A percentile compares a stretch with the other conserved stretches of the same genome.
Evolutionary conservation across 2,797 vertebrate genomes (phyloP).

Genomic region (Myotis findleyi): DNA sequence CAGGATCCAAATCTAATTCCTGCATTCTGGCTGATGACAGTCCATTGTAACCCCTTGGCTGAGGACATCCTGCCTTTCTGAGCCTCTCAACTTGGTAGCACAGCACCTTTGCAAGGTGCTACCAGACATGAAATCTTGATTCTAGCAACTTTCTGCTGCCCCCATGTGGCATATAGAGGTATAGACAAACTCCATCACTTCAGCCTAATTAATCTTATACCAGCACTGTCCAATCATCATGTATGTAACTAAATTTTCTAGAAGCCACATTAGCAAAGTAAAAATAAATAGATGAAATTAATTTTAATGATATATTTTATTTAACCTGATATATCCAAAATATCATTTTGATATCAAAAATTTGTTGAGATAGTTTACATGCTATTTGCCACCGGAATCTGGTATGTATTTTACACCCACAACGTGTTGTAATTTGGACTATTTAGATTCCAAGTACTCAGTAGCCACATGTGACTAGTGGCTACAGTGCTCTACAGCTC

Average conservation of each 20-base stretch:
- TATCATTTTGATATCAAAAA: not conserved
- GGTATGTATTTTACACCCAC: not conserved
- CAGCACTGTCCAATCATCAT: not conserved
- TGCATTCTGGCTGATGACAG: not conserved
- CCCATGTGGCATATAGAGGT: not conserved
- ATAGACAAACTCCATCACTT: not conserved
- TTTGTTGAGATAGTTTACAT: not conserved
- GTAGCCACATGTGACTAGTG: not conserved
- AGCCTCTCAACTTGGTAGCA: not conserved
- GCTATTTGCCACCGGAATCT: not conserved
- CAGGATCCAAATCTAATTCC: not conserved
- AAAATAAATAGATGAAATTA: not conserved
- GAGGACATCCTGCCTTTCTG: not conserved
- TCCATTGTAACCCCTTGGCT: not conserved
- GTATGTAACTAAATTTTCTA: not conserved
- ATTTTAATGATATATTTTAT: not conserved
- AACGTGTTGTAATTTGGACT: not conserved
- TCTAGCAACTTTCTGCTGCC: conserved; percentile 40
- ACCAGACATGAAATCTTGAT: not conserved
- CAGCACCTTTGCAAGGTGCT: not conserved
- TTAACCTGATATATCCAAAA: not conserved
- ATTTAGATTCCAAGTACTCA: not conserved
- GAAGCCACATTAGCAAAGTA: not conserved
- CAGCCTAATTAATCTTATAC: not conserved
- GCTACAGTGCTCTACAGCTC: not conserved